Percentiles rank a stretch among this genome's conserved stretches.
Conservation (phyloP, 2,797 vertebrate species). For the Decapterus maruadsi region DNA sequence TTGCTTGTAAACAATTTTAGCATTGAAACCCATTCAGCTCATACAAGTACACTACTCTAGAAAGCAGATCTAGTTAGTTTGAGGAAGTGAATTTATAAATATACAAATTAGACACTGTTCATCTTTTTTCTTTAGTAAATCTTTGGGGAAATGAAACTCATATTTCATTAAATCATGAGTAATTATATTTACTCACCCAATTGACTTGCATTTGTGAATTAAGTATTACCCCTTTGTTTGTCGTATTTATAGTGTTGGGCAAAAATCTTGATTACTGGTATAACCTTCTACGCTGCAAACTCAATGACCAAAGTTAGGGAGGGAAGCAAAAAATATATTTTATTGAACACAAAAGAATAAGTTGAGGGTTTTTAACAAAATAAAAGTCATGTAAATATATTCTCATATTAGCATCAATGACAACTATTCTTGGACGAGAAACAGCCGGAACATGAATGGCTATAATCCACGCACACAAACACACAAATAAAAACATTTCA, state of each 20-base stretch:
- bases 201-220: not conserved
- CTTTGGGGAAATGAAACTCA: not conserved
- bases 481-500: conserved; percentile 14
- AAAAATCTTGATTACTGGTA: too few species aligned
- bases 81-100: not conserved
- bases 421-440: conserved; percentile 15
- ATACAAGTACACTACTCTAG: not conserved
- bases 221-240: too few species aligned
- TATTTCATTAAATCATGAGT: not conserved
- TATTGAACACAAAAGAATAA: conserved; percentile 56
- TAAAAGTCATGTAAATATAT: conserved; percentile 37
- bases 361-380: conserved; percentile 32
- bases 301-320: conserved; percentile 31
- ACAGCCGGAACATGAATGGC: conserved; percentile 35
- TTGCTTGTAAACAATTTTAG: too few species aligned
- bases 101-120: not conserved
- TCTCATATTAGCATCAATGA: conserved; percentile 30
- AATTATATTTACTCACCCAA: not conserved
- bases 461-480: conserved; percentile 18
- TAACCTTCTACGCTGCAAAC: not conserved
- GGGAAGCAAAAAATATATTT: conserved; percentile 49
- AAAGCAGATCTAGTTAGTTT: not conserved
- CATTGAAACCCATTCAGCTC: not conserved
- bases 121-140: not conserved
- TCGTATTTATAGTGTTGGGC: too few species aligned